These are phyloP conservation scores for Polyommatus iphigenia DNA, from an alignment of 2,888 invertebrate genomes.

Conservation along the genomic window DNA sequence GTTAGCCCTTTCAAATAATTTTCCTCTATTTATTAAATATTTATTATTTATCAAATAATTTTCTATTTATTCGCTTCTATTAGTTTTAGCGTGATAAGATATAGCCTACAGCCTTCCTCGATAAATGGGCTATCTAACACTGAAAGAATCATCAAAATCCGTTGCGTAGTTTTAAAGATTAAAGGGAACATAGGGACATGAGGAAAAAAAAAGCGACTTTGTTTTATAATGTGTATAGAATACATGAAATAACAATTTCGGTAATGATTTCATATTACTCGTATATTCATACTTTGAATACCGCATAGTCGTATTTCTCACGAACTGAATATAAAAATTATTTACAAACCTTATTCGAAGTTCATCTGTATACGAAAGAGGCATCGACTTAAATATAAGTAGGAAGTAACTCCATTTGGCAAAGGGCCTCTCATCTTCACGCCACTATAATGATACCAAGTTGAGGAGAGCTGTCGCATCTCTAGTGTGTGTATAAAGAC, in stretches of 20 bases:
- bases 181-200: too few relatives aligned
- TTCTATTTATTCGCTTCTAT: too few relatives aligned
- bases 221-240: too few relatives aligned
- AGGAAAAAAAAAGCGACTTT: too few relatives aligned
- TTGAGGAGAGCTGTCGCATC: conserved; percentile 58
- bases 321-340: not conserved
- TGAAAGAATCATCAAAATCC: too few relatives aligned
- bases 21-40: too few relatives aligned
- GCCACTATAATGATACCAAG: conserved; percentile 66
- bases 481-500: conserved; percentile 59
- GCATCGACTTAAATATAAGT: conserved; percentile 76
- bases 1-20: too few relatives aligned
- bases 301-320: not conserved
- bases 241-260: not conserved
- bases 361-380: conserved; percentile 65
- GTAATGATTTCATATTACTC: not conserved
- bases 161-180: too few relatives aligned
- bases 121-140: too few relatives aligned
- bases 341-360: conserved; percentile 14
- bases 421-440: conserved; percentile 74
- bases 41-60: too few relatives aligned
- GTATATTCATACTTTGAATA: not conserved
- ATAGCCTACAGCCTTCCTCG: too few relatives aligned
- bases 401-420: conserved; percentile 78
- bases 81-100: too few relatives aligned